Conservation (phyloP, 2,797 vertebrate species). For the Lepidocolaptes lacrymiger region DNA sequence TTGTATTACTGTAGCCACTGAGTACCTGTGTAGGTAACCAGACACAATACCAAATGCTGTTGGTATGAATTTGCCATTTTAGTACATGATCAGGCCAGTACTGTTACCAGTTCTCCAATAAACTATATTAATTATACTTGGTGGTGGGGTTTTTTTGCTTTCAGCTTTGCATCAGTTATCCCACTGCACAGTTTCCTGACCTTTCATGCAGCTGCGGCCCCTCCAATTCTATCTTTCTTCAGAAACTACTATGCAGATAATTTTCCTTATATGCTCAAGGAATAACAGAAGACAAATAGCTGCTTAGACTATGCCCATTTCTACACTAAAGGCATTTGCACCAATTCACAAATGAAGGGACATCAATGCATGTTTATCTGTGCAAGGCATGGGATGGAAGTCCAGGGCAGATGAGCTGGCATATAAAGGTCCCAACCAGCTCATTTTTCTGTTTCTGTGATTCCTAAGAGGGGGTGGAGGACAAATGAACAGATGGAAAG, state of each 20-base stretch:
- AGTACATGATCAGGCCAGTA: background rate
- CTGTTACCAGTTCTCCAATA: background rate
- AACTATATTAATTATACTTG: background rate
- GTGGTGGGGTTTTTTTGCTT: background rate
- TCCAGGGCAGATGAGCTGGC: rapidly evolving
- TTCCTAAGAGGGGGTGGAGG: background rate
- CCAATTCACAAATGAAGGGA: background rate
- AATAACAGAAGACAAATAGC: background rate
- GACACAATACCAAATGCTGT: background rate
- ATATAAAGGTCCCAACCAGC: background rate
- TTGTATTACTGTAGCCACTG: background rate
- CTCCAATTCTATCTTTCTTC: rapidly evolving
- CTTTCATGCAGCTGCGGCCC: background rate
- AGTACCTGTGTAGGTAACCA: background rate
- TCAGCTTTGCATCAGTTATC: background rate
- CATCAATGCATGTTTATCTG: background rate
- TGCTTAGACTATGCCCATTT: background rate
- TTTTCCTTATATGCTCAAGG: background rate
- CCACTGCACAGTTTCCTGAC: background rate
- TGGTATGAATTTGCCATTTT: background rate
- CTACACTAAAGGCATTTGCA: background rate
- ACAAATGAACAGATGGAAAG: background rate
- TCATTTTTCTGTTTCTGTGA: background rate
- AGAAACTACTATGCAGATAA: background rate
- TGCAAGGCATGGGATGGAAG: background rate